phyloP scores from a whole-genome alignment of 2,113 vertebrate species.

The Alosa alosa region DNA sequence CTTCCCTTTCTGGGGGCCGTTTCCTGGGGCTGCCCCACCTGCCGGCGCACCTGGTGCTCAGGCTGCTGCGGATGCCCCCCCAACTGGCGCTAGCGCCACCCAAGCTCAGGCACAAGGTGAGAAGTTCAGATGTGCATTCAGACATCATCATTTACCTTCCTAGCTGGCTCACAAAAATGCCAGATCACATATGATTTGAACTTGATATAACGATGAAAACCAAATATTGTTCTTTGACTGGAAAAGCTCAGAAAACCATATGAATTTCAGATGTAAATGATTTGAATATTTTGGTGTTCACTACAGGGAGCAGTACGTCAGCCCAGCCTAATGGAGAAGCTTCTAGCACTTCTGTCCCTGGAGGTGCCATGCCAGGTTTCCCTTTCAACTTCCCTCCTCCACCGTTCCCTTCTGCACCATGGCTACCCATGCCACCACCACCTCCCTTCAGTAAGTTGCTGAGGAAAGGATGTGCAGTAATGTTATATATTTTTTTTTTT shows the following conservation, averaged over 20 bases:
- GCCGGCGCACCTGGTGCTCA: slow-evolving; percentile 56
- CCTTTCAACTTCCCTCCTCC: slow-evolving; percentile 80
- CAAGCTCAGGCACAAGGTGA: slow-evolving; percentile 64
- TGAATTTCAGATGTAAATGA: background rate
- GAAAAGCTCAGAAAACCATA: background rate
- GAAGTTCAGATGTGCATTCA: background rate
- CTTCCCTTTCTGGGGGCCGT: slow-evolving; percentile 92
- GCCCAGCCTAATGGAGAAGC: slow-evolving; percentile 53
- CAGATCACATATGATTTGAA: too few species aligned
- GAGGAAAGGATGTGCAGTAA: background rate
- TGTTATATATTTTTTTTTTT: too few species aligned
- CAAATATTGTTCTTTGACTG: background rate
- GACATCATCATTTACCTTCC: background rate
- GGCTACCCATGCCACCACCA: slow-evolving; percentile 87
- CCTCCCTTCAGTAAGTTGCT: slow-evolving; percentile 80
- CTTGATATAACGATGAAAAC: too few species aligned
- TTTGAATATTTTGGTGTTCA: background rate
- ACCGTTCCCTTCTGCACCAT: slow-evolving; percentile 77
- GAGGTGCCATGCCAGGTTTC: slow-evolving; percentile 71
- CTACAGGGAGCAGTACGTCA: slow-evolving; percentile 58
- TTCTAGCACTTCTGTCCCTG: slow-evolving; percentile 51
- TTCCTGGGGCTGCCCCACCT: slow-evolving; percentile 77
- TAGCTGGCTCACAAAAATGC: background rate
- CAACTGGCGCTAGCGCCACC: slow-evolving; percentile 54
- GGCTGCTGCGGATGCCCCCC: slow-evolving; percentile 52